Evolutionary conservation across 2,888 invertebrate genomes (phyloP), one percentile per base, ranked within the genome.

Genomic region (Zootermopsis nevadensis): DNA sequence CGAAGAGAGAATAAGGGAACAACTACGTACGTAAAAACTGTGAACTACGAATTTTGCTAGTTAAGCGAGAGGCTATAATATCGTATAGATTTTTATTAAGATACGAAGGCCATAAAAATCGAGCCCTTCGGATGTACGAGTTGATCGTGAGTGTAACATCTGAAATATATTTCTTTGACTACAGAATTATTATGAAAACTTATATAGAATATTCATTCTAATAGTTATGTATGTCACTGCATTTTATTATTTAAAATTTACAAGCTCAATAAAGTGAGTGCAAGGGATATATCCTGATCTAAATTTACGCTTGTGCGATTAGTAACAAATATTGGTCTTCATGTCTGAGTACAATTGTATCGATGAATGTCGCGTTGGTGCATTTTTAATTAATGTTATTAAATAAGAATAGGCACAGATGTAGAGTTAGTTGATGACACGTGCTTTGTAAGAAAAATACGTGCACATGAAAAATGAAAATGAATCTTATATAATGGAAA

Each of bases 391-490:
- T 79, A 79, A 79, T 66, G 35, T 79, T 38, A 79, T 35, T 60
- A 66, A 60, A 35, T 79, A 27, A 66, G 60, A 79, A 66, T 38
- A 79, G 79, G 79, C 79, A 79, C 79, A 60, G 79, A 66, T 79
- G 66, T 79, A 79, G 66, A 79, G 42, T 60, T 79, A 60, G 27
- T 60, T 79, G 8, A 38, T 48, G 38, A 77, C 66, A 38, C 66
- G 66, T 79, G 79, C 79, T 31, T 66, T 66, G 35, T 79, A 79
- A 79, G 35, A 79, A 55, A 55, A 60, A 79, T 66, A 79, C 27
- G 60, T 60, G 55, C 79, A 60, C 7, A 76, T 27, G 30, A 76
- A 42, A 77, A 79, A 79, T 60, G 30, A 72, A 42, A 76, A 76
- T 76, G 19, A 76, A n/a, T 27, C 30, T 48, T 42, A 35, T 79